Evolutionary conservation across 2,113 vertebrate species (phyloP), one percentile per base, ranked within the genome.

Genomic region (Onychostoma macrolepis): DNA sequence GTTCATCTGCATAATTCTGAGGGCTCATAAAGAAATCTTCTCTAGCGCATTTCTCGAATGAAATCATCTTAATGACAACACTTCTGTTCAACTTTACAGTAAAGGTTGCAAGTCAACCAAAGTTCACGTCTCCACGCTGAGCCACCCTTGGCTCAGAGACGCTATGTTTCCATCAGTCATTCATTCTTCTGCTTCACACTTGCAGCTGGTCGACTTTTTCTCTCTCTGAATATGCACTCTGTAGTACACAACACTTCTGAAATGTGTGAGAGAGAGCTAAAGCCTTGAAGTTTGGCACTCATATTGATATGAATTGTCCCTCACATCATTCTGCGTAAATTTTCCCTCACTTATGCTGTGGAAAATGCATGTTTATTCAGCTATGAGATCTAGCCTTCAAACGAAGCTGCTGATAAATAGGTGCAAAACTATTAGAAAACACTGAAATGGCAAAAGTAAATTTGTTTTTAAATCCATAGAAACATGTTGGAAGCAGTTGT

Each of bases 21-120:
- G 17, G 11, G 12, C 15, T 75, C 6, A 17, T 28, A 26, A 45
- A 26, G 38, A 45, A 48, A 76, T 76, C 12, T 45, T 76, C 2
- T 45, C 72, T 12, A 45, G n/a, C 11, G 41, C 24, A 75, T 45
- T 75, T 75, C 72, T 75, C 6, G 0, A 63, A 38, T 80, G 36
- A 93, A 94, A 94, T 93, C 92, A 93, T 90, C 87, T 92, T 89
- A 89, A 78, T 92, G 91, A 92, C 89, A 92, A 91, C 91, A 91
- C 79, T 91, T 91, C 89, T 86, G 79, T 61, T 84, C 84, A 89
- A 87, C 78, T 83, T 91, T 81, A 58, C 87, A 90, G 85, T 91
- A 89, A 88, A 92, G 90, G 91, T 91, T 91, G 89, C 80, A 82
- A 90, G 79, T 86, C 79, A 41, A 41, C 41, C 53, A 30, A 24